These are phyloP conservation scores for Eristalis arbustorum DNA, from an alignment of 2,888 invertebrate species.

Conservation along the genomic window DNA sequence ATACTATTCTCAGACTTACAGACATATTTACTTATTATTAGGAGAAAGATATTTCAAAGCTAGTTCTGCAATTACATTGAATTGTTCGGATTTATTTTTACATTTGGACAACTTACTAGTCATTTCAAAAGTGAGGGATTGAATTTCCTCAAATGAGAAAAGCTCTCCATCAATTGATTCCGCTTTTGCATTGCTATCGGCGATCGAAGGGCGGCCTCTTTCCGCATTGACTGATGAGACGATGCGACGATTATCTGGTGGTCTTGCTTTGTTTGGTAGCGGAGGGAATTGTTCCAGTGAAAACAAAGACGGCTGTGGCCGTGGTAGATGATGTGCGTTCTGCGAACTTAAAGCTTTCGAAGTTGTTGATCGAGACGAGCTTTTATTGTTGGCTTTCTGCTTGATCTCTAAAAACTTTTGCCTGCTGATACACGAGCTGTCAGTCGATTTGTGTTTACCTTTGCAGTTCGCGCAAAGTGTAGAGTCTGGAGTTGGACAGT, in stretches of 20 bases:
- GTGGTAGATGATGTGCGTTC: not conserved
- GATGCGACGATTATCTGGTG: too few relatives aligned
- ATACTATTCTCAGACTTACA: not conserved
- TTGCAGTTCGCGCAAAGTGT: not conserved
- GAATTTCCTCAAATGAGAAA: constrained; percentile 1
- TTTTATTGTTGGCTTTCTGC: not conserved
- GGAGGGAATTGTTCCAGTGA: not conserved
- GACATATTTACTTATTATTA: not conserved
- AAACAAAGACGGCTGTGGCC: not conserved
- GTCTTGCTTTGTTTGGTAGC: too few relatives aligned
- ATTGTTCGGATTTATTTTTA: not conserved
- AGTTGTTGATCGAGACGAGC: not conserved
- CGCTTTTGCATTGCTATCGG: not conserved
- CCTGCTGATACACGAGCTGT: not conserved
- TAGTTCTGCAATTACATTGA: not conserved
- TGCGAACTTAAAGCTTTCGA: not conserved
- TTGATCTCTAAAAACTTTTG: not conserved
- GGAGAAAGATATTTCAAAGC: not conserved
- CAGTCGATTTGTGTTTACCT: not conserved
- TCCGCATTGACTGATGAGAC: not conserved
- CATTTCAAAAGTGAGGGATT: not conserved
- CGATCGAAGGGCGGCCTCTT: not conserved
- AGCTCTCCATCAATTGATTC: not conserved
- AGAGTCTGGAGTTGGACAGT: not conserved
- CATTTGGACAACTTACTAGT: not conserved